Conservation (phyloP, 2,888 invertebrate genomes). For the Tyria jacobaeae region DNA sequence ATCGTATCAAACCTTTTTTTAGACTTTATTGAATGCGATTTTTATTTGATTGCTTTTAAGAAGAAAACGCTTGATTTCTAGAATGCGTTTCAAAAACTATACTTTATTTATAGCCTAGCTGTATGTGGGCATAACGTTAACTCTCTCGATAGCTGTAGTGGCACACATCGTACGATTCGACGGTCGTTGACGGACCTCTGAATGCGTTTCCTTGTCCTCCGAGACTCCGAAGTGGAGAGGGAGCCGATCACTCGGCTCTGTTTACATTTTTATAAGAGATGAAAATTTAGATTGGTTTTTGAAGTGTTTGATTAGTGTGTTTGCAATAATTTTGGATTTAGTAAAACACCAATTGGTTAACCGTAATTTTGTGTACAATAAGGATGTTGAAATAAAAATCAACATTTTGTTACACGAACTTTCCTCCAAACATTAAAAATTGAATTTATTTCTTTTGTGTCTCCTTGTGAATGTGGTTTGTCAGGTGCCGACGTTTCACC, state of each 20-base stretch:
- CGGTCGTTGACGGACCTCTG: conserved; percentile 47
- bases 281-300: conserved; percentile 18
- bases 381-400: too few relatives aligned
- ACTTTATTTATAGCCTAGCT: not conserved
- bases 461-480: too few relatives aligned
- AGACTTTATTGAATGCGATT: too few relatives aligned
- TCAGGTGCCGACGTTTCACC: too few relatives aligned
- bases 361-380: too few relatives aligned
- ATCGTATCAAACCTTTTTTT: too few relatives aligned
- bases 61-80: too few relatives aligned
- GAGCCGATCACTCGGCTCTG: conserved; percentile 35
- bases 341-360: too few relatives aligned
- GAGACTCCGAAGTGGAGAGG: conserved; percentile 40
- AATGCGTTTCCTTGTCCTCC: conserved; percentile 56
- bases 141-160: conserved; percentile 55
- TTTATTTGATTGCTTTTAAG: too few relatives aligned
- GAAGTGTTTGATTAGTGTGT: conserved; percentile 11
- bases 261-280: conserved; percentile 28
- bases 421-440: too few relatives aligned
- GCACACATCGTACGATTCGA: conserved; percentile 50
- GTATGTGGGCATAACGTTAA: conserved; percentile 13
- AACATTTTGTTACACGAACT: too few relatives aligned
- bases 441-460: too few relatives aligned
- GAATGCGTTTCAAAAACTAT: not conserved
- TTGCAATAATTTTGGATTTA: not conserved